Conservation (phyloP, 2,888 invertebrate genomes). For the Orthosia gracilis region DNA sequence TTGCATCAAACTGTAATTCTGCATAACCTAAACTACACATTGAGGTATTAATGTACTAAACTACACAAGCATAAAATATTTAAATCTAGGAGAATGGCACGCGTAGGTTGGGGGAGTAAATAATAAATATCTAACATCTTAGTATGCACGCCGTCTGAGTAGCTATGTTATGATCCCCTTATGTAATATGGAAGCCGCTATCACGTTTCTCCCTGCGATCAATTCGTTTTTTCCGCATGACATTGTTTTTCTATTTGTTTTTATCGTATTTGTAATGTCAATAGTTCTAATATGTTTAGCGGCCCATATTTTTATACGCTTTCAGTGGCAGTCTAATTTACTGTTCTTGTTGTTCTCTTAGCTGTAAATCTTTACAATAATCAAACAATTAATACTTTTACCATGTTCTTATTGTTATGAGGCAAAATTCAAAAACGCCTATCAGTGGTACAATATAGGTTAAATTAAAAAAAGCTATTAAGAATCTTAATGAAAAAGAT, state of each 20-base stretch:
- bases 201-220: constrained; percentile 2
- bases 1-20: neutral
- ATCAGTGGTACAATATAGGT: too few relatives aligned
- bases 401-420: too few relatives aligned
- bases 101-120: constrained; percentile 29
- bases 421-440: too few relatives aligned
- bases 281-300: neutral
- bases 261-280: constrained; percentile 4
- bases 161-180: constrained; percentile 31
- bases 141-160: constrained; percentile 6
- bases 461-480: too few relatives aligned
- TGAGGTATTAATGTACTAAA: too few relatives aligned
- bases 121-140: constrained; percentile 42
- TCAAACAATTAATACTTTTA: too few relatives aligned
- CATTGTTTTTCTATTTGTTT: constrained; percentile 26
- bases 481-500: too few relatives aligned
- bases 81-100: constrained; percentile 8
- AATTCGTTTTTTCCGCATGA: constrained; percentile 4
- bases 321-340: too few relatives aligned
- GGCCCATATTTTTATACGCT: too few relatives aligned
- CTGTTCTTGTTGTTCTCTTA: too few relatives aligned
- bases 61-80: constrained; percentile 28
- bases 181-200: constrained; percentile 25
- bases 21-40: constrained; percentile 16
- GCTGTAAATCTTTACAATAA: too few relatives aligned